Conservation (phyloP, 2,113 vertebrate genomes). For the Sorex fumeus region DNA sequence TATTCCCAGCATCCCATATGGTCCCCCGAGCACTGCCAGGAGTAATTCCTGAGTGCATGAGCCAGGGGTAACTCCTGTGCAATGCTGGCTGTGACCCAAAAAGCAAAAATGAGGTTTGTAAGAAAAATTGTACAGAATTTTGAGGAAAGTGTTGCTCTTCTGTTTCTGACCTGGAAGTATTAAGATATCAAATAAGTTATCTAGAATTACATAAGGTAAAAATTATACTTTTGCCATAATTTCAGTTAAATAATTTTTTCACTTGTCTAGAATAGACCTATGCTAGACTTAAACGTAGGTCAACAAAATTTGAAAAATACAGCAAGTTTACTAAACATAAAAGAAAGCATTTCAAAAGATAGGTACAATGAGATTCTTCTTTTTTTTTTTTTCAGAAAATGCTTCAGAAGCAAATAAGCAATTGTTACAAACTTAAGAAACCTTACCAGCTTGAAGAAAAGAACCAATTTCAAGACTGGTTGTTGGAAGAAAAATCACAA, state of each 20-base stretch:
- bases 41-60: no score
- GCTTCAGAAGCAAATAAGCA: conserved; percentile 66
- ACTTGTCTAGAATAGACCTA: neutral
- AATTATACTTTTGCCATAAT: conserved; percentile 24
- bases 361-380: neutral
- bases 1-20: no score
- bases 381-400: conserved; percentile 72
- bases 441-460: neutral
- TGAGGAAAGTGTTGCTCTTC: conserved; percentile 26
- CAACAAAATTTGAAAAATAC: conserved; percentile 39
- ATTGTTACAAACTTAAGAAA: neutral
- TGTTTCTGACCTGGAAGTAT: conserved; percentile 22
- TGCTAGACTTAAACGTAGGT: conserved; percentile 43
- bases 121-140: conserved; percentile 32
- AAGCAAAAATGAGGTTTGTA: neutral
- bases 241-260: conserved; percentile 37
- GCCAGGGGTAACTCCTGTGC: no score
- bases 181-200: conserved; percentile 41
- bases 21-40: no score
- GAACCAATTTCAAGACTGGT: conserved; percentile 62
- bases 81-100: no score
- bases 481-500: conserved; percentile 52
- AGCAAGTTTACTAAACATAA: conserved; percentile 41
- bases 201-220: conserved; percentile 12
- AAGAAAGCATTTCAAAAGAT: conserved; percentile 30